Conservation (phyloP, 2,797 vertebrate genomes). For the Gymnoscopelus microlampas region DNA sequence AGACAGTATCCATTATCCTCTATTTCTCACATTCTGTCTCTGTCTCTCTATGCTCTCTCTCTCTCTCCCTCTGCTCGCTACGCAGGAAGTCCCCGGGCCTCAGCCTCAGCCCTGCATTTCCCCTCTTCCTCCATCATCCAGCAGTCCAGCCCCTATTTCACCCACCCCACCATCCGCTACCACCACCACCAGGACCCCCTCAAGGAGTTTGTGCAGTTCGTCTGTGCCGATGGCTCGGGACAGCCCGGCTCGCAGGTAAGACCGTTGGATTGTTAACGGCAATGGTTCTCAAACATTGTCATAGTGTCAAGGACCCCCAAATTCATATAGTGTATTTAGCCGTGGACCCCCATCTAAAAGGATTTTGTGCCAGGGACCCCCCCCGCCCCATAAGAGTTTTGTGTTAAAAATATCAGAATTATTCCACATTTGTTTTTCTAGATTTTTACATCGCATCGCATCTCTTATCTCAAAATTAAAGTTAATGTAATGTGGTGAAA, state of each 20-base stretch:
- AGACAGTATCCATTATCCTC: slow-evolving; percentile 5
- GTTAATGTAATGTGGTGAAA: background rate
- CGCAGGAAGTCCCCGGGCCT: slow-evolving; percentile 93
- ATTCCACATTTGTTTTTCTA: too few species aligned
- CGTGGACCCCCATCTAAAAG: too few species aligned
- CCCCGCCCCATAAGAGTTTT: too few species aligned
- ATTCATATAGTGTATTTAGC: too few species aligned
- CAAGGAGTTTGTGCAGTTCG: slow-evolving; percentile 98
- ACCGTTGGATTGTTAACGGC: background rate
- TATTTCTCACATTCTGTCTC: slow-evolving; percentile 21
- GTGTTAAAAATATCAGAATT: too few species aligned
- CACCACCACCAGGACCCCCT: slow-evolving; percentile 97
- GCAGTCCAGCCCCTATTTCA: slow-evolving; percentile 96
- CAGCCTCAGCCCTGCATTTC: slow-evolving; percentile 94
- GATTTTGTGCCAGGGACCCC: too few species aligned
- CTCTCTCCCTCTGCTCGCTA: slow-evolving; percentile 14
- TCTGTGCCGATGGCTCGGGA: slow-evolving; percentile 93
- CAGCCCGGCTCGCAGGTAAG: slow-evolving; percentile 93
- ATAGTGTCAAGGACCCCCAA: too few species aligned
- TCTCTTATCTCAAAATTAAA: too few species aligned
- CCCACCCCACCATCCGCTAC: slow-evolving; percentile 97
- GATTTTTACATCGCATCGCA: too few species aligned
- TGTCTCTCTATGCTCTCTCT: slow-evolving; percentile 16
- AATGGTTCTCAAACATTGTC: background rate
- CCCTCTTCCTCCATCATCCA: slow-evolving; percentile 96